A percentile compares a stretch with the other conserved stretches of the same genome.
phyloP scores from a whole-genome alignment of 2,113 vertebrate species.

The Alligator mississippiensis region DNA sequence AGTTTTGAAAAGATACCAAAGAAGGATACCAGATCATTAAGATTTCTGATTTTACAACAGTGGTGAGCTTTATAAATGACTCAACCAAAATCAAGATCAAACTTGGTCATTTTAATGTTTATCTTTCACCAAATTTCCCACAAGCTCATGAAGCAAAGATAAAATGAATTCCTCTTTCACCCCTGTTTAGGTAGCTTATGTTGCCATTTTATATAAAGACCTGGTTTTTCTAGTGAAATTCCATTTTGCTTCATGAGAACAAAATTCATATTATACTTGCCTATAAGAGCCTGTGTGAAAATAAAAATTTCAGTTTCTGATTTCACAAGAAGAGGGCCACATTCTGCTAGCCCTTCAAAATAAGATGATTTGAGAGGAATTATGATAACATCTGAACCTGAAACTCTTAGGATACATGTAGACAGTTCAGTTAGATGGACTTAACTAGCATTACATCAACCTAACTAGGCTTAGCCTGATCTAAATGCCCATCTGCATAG shows the following conservation, averaged over 20 bases:
- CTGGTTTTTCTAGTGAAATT: neutral
- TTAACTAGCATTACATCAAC: too few species aligned
- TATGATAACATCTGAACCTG: neutral
- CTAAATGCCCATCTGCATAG: too few species aligned
- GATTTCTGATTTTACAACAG: neutral
- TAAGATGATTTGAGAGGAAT: neutral
- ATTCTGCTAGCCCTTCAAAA: neutral
- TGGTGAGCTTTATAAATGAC: neutral
- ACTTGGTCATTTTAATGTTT: neutral
- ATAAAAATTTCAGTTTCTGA: neutral
- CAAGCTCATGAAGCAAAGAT: neutral
- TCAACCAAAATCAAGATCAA: neutral
- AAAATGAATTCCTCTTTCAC: accelerated
- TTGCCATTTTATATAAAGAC: neutral
- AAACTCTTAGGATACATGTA: neutral
- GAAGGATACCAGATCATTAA: neutral
- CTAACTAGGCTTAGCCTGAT: too few species aligned
- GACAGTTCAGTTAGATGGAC: neutral
- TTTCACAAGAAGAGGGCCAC: neutral
- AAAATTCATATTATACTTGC: accelerated
- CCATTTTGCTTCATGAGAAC: neutral
- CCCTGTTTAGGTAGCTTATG: neutral
- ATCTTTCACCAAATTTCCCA: neutral
- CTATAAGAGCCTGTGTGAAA: neutral
- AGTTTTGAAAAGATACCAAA: neutral